Conservation (phyloP, 1,140 invertebrate genomes). For the Luehdorfia chinensis region DNA sequence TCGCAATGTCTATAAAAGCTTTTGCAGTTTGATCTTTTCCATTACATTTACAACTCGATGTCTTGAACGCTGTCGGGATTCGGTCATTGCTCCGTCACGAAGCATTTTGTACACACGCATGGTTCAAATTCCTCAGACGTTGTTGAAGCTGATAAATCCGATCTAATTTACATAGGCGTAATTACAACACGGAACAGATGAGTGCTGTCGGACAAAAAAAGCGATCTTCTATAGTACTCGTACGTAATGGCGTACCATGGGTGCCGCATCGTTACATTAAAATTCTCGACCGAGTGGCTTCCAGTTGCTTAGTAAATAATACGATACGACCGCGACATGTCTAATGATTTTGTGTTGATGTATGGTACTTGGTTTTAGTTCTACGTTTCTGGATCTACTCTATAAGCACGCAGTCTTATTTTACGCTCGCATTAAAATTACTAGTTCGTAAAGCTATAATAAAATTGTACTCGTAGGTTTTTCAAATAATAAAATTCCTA, state of each 20-base stretch:
- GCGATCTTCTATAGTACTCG: slow-evolving; percentile 10
- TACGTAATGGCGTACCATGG: slow-evolving; percentile 24
- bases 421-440: slow-evolving; percentile 7
- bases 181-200: slow-evolving; percentile 29
- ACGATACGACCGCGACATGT: neutral
- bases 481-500: slow-evolving; percentile 7
- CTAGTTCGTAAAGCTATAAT: slow-evolving; percentile 2
- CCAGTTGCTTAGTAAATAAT: neutral
- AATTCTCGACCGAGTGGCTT: slow-evolving; percentile 21
- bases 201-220: slow-evolving; percentile 27
- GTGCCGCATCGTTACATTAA: slow-evolving; percentile 39
- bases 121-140: slow-evolving; percentile 38
- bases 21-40: no score
- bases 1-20: neutral
- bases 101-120: slow-evolving; percentile 27
- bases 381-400: no score
- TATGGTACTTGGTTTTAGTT: no score
- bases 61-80: neutral
- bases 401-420: no score
- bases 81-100: slow-evolving; percentile 2
- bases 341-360: neutral
- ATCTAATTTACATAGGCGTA: slow-evolving; percentile 53
- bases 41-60: neutral
- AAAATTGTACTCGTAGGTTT: slow-evolving; percentile 21
- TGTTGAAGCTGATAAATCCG: slow-evolving; percentile 47